Percentiles rank a stretch among this genome's conserved stretches.
Conservation (phyloP, 2,888 invertebrate genomes). For the Dryobota labecula region DNA sequence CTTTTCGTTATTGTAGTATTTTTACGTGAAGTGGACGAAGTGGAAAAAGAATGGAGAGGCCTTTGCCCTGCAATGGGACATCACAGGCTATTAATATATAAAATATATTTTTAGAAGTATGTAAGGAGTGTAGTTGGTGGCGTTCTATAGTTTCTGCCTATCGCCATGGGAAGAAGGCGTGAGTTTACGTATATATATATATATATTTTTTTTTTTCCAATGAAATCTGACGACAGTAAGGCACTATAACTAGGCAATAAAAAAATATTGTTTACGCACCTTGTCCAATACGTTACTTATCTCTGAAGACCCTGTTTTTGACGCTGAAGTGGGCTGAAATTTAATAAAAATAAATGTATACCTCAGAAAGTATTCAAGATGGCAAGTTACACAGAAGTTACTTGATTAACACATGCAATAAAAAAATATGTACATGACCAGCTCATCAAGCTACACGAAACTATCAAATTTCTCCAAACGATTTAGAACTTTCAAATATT, state of each 20-base stretch:
- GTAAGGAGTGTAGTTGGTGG: too few relatives aligned
- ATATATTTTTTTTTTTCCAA: too few relatives aligned
- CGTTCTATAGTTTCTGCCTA: too few relatives aligned
- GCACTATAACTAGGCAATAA: background rate
- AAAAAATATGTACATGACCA: background rate
- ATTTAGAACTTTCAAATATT: too few relatives aligned
- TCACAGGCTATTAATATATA: background rate
- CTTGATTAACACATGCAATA: background rate
- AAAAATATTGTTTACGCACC: conserved; percentile 16
- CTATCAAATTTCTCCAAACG: too few relatives aligned
- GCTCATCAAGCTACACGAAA: too few relatives aligned
- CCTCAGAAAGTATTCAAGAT: background rate
- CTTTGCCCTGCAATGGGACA: background rate
- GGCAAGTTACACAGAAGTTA: background rate
- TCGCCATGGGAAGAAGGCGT: too few relatives aligned
- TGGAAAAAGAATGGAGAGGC: background rate
- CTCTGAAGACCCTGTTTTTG: conserved; percentile 13
- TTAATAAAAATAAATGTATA: background rate
- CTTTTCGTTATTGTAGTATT: background rate
- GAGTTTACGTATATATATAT: too few relatives aligned
- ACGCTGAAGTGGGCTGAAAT: conserved; percentile 34
- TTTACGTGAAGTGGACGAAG: background rate
- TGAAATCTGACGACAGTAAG: background rate
- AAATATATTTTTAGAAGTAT: too few relatives aligned
- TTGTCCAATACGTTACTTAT: conserved; percentile 24